phyloP scores from a whole-genome alignment of 2,113 vertebrate genomes.

The Psophia crepitans region DNA sequence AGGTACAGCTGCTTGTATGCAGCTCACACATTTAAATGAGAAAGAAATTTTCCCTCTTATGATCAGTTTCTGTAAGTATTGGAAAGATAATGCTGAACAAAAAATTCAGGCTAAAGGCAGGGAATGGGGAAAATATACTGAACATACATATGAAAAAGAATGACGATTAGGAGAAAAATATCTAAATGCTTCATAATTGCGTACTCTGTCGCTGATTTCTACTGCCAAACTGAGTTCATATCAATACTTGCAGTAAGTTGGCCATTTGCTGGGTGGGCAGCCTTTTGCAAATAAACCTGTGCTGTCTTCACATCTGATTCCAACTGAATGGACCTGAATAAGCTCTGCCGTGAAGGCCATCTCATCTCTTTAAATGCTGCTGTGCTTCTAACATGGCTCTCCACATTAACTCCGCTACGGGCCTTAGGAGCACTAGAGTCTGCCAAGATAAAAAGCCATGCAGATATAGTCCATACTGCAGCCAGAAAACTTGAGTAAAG shows the following conservation, averaged over 20 bases:
- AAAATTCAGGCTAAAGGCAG: neutral
- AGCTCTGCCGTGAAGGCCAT: neutral
- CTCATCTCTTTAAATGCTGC: neutral
- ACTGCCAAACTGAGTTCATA: neutral
- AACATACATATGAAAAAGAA: neutral
- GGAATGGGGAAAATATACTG: neutral
- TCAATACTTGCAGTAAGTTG: neutral
- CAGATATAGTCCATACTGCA: neutral
- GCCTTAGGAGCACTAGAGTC: neutral
- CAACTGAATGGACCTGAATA: neutral
- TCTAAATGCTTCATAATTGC: neutral
- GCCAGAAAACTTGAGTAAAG: neutral
- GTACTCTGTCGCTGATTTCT: neutral
- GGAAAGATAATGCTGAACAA: neutral
- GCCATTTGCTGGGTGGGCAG: neutral
- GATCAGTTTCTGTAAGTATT: neutral
- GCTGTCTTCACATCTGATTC: neutral
- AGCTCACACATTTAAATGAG: neutral
- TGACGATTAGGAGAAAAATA: neutral
- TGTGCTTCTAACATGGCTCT: neutral
- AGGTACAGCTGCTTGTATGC: neutral
- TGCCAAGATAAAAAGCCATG: neutral
- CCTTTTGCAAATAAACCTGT: neutral
- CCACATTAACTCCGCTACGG: neutral
- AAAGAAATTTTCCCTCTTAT: neutral